A percentile compares a stretch with the other conserved stretches of the same genome.
Evolutionary conservation across 1,140 invertebrate species (phyloP).

Genomic region (Macrobrachium rosenbergii): DNA sequence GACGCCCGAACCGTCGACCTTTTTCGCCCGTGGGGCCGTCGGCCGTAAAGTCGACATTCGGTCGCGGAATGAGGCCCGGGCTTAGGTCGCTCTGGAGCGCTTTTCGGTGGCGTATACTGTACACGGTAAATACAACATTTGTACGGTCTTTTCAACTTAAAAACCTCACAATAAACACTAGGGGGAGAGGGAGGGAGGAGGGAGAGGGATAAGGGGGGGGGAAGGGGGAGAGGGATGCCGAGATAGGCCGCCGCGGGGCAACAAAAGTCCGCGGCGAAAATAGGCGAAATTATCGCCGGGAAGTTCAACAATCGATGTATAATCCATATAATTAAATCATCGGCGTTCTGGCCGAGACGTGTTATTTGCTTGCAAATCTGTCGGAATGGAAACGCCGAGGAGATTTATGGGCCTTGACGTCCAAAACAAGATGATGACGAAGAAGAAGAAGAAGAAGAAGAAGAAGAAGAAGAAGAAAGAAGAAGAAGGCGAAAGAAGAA

Average conservation of each 20-base stretch:
- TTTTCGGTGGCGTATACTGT: slow-evolving; percentile 31
- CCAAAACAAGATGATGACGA: too few relatives aligned
- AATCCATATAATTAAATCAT: too few relatives aligned
- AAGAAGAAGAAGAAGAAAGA: too few relatives aligned
- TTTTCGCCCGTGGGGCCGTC: neutral
- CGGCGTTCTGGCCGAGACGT: too few relatives aligned
- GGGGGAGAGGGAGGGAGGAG: neutral
- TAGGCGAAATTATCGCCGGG: too few relatives aligned
- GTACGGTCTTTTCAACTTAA: slow-evolving; percentile 39
- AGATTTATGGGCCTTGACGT: too few relatives aligned
- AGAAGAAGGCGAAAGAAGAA: too few relatives aligned
- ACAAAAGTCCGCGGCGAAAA: too few relatives aligned
- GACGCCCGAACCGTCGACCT: neutral
- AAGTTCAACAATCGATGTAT: too few relatives aligned
- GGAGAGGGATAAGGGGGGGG: neutral
- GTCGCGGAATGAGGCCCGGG: neutral
- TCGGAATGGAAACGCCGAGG: too few relatives aligned
- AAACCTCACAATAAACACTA: slow-evolving; percentile 32
- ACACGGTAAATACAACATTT: slow-evolving; percentile 44
- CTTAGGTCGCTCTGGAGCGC: neutral
- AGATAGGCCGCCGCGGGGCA: slow-evolving; percentile 2
- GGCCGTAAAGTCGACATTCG: neutral
- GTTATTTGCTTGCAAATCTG: too few relatives aligned
- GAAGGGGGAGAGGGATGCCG: neutral
- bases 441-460: too few relatives aligned